Percentiles rank a stretch among this genome's conserved stretches.
Conservation (phyloP, 2,888 invertebrate genomes). For the Lissocephala sabroskyi region DNA sequence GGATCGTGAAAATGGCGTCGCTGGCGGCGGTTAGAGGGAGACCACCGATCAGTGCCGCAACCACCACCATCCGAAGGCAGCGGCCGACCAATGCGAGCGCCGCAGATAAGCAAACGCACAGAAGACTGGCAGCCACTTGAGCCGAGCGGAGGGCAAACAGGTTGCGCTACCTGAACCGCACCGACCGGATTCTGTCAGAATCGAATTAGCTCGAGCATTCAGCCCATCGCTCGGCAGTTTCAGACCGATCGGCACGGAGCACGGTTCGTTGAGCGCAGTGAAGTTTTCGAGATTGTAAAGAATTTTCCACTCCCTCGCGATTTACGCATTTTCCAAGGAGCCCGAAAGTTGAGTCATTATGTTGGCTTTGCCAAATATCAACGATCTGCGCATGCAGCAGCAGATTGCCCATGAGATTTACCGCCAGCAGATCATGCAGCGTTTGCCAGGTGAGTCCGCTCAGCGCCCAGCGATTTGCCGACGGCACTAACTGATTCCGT, state of each 20-base stretch:
- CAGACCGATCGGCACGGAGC: conserved; percentile 38
- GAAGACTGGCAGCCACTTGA: conserved; percentile 16
- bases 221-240: conserved; percentile 38
- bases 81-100: conserved; percentile 31
- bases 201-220: conserved; percentile 26
- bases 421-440: conserved; percentile 70
- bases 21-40: conserved; percentile 29
- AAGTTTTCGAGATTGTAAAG: background rate
- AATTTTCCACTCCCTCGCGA: too few relatives aligned
- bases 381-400: conserved; percentile 69
- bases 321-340: too few relatives aligned
- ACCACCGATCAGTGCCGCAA: conserved; percentile 16
- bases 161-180: conserved; percentile 47
- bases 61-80: background rate
- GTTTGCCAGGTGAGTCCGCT: conserved; percentile 63
- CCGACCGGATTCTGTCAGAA: conserved; percentile 48
- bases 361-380: conserved; percentile 54
- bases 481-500: conserved; percentile 24
- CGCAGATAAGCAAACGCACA: conserved; percentile 18
- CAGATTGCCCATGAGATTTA: conserved; percentile 70
- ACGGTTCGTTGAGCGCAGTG: conserved; percentile 26
- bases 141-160: conserved; percentile 30
- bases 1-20: conserved; percentile 47
- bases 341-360: conserved; percentile 15
- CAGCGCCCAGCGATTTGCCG: conserved; percentile 13